Percentiles rank a stretch among this genome's conserved stretches.
Evolutionary conservation across 2,888 invertebrate genomes (phyloP).

Genomic region (Emmelina monodactyla): DNA sequence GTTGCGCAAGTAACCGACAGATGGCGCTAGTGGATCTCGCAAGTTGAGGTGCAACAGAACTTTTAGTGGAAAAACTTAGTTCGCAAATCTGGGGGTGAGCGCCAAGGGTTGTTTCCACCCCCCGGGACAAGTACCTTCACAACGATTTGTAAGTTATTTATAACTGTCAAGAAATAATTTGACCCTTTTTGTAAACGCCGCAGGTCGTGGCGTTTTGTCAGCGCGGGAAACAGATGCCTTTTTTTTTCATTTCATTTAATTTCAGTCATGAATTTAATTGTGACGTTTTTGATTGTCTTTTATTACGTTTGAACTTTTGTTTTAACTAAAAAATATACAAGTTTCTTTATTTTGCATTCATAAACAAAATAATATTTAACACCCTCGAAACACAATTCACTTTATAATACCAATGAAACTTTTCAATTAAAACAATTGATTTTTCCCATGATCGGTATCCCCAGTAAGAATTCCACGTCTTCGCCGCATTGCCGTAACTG

Average conservation of each 20-base stretch:
- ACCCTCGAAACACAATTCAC: no score
- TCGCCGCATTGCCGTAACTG: background rate
- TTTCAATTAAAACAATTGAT: background rate
- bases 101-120: slow-evolving; percentile 22
- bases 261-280: no score
- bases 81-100: slow-evolving; percentile 26
- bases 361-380: no score
- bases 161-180: slow-evolving; percentile 56
- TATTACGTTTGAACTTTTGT: no score
- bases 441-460: background rate
- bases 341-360: no score
- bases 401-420: background rate
- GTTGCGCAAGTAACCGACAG: slow-evolving; percentile 43
- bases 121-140: slow-evolving; percentile 41
- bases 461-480: background rate
- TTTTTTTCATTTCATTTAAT: no score
- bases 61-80: slow-evolving; percentile 61
- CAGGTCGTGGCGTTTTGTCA: no score
- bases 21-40: slow-evolving; percentile 38
- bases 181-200: slow-evolving; percentile 30
- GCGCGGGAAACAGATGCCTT: no score
- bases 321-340: no score
- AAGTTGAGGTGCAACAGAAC: slow-evolving; percentile 59
- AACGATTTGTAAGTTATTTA: slow-evolving; percentile 64
- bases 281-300: no score